phyloP scores from a whole-genome alignment of 2,113 vertebrate genomes.

The Sterrhoptilus dennistouni region DNA sequence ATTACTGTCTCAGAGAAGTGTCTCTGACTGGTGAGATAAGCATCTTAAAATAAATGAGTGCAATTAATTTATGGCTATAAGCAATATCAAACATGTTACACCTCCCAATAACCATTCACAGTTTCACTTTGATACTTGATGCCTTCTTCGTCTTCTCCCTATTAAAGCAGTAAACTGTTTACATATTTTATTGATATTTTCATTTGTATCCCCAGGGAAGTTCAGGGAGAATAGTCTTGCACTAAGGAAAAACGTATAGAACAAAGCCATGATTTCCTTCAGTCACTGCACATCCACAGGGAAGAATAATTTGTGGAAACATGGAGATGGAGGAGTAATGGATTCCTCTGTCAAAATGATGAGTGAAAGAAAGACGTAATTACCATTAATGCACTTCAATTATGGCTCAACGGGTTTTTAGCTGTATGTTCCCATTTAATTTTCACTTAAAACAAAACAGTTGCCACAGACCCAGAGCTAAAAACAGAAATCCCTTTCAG shows the following conservation, averaged over 20 bases:
- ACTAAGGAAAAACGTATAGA: slow-evolving; percentile 19
- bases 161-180: neutral
- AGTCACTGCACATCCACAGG: slow-evolving; percentile 60
- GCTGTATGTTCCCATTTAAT: slow-evolving; percentile 69
- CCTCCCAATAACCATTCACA: neutral
- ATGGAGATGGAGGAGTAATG: slow-evolving; percentile 84
- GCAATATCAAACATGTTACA: neutral
- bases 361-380: slow-evolving; percentile 89
- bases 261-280: slow-evolving; percentile 64
- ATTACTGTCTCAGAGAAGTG: neutral
- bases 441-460: slow-evolving; percentile 81
- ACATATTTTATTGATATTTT: neutral
- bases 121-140: neutral
- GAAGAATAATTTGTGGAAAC: slow-evolving; percentile 77
- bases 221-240: neutral
- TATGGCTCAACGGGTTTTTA: slow-evolving; percentile 73
- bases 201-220: neutral
- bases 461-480: slow-evolving; percentile 73
- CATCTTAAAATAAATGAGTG: slow-evolving; percentile 8
- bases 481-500: slow-evolving; percentile 85
- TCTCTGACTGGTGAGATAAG: neutral
- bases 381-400: slow-evolving; percentile 90
- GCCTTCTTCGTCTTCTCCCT: neutral
- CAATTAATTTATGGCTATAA: neutral
- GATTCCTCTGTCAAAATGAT: slow-evolving; percentile 90